A percentile compares a stretch with the other conserved stretches of the same genome.
phyloP scores from a whole-genome alignment of 1,140 invertebrate species.

The Sarcophaga peregrina region DNA sequence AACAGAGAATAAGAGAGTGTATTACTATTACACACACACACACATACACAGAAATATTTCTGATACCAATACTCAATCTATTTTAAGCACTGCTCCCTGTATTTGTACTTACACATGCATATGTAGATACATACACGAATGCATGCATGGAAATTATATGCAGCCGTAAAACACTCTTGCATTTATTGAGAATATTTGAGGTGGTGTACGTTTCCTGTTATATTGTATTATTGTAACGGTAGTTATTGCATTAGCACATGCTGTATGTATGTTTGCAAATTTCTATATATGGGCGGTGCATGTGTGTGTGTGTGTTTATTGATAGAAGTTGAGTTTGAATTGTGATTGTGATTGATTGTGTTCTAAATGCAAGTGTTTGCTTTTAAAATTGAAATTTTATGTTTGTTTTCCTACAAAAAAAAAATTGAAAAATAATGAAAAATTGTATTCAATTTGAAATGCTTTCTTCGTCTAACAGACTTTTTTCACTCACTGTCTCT shows the following conservation, averaged over 20 bases:
- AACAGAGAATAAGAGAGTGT: too few relatives aligned
- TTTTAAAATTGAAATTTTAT: constrained; percentile 37
- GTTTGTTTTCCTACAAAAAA: constrained; percentile 10
- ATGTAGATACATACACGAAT: neutral
- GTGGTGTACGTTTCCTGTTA: too few relatives aligned
- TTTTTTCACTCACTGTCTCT: neutral
- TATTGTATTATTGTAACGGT: too few relatives aligned
- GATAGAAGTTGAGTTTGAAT: neutral
- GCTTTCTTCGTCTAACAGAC: neutral
- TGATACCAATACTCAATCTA: too few relatives aligned
- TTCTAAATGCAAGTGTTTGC: constrained; percentile 33
- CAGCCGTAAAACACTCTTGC: neutral
- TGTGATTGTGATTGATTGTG: constrained; percentile 38
- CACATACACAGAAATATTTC: too few relatives aligned
- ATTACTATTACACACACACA: too few relatives aligned
- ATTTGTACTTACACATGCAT: too few relatives aligned
- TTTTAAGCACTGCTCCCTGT: too few relatives aligned
- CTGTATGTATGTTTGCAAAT: neutral
- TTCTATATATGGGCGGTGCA: too few relatives aligned
- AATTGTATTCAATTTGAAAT: neutral
- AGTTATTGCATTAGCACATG: too few relatives aligned
- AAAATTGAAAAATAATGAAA: constrained; percentile 7
- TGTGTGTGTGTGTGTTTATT: constrained; percentile 3
- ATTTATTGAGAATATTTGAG: neutral
- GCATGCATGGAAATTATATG: neutral